Evolutionary conservation across 2,113 vertebrate species (phyloP), one percentile per base, ranked within the genome.

Genomic region (Lamprotornis superbus): DNA sequence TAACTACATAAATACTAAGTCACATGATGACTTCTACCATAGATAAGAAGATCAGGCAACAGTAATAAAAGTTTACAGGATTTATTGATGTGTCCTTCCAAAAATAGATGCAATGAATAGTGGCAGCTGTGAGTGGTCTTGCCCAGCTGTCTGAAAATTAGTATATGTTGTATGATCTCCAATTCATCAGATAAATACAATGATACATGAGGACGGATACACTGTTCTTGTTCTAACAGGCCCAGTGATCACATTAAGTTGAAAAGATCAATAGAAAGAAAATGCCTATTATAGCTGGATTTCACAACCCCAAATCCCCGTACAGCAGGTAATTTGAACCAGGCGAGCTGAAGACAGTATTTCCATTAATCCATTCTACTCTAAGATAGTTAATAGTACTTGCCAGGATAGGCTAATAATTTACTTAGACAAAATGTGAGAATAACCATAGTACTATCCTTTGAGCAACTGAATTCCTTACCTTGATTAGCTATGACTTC

Each of bases 401-500:
- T 57, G 44, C 52, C 18, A 80, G 46, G 27, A 94, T 9, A 46
- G 53, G 39, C 39, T 83, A 44, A 74, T 63, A 13, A 92, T 49
- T 87, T 91, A 20, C 13, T 33, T 4, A 39, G 39, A 55, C 28
- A 75, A 83, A 89, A 65, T 1, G 7, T 65, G 35, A 65, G 21
- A 79, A 53, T 9, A 69, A 73, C 15, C 35, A 69, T 3, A n/a
- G 18, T 24, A 19, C 42, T 37, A 24, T 9, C 12, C 40, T 63
- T 61, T n/a, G 30, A 88, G 64, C 57, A 59, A 78, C 11, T 40
- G 31, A 78, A 71, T 73, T 49, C 33, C 98, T 98, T 96, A 99
- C 99, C 99, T 97, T 99, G 99, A 90, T 98, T 99, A 93, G 98
- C 99, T 98, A 99, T 98, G 76, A 99, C 98, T 97, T 99, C 99